Percentiles rank a stretch among this genome's conserved stretches.
phyloP scores from a whole-genome alignment of 2,888 invertebrate species.

The Xestia ashworthii region DNA sequence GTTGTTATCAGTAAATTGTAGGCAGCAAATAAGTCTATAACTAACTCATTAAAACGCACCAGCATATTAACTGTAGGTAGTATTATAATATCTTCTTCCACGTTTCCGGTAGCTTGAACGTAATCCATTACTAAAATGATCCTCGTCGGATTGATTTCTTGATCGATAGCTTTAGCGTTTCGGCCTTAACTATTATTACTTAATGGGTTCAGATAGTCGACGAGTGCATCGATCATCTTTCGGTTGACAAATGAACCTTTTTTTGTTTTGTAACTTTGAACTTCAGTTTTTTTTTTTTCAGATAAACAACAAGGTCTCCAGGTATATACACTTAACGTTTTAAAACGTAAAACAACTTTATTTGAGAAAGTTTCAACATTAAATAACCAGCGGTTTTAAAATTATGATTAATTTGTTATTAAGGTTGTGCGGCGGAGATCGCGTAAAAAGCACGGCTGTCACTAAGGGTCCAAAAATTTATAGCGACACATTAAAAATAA shows the following conservation, averaged over 20 bases:
- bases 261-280: slow-evolving; percentile 78
- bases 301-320: slow-evolving; percentile 67
- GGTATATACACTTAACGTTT: slow-evolving; percentile 66
- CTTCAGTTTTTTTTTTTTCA: slow-evolving; percentile 60
- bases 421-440: slow-evolving; percentile 63
- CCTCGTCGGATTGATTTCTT: slow-evolving; percentile 87
- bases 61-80: slow-evolving; percentile 43
- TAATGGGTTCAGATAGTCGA: slow-evolving; percentile 87
- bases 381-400: slow-evolving; percentile 56
- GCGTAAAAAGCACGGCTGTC: slow-evolving; percentile 76
- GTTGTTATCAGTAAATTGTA: slow-evolving; percentile 55
- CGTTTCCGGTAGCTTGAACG: slow-evolving; percentile 85
- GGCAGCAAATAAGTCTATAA: slow-evolving; percentile 58
- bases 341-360: slow-evolving; percentile 20
- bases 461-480: slow-evolving; percentile 84
- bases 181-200: slow-evolving; percentile 88
- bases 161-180: slow-evolving; percentile 85
- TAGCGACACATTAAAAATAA: slow-evolving; percentile 88
- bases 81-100: slow-evolving; percentile 70
- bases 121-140: slow-evolving; percentile 86
- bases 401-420: slow-evolving; percentile 66
- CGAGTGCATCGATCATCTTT: slow-evolving; percentile 86
- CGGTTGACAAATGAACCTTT: slow-evolving; percentile 84
- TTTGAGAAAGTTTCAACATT: slow-evolving; percentile 42
- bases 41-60: slow-evolving; percentile 42